Evolutionary conservation across 1,140 invertebrate species (phyloP), one percentile per base, ranked within the genome.

Genomic region (Cydia pomonella): DNA sequence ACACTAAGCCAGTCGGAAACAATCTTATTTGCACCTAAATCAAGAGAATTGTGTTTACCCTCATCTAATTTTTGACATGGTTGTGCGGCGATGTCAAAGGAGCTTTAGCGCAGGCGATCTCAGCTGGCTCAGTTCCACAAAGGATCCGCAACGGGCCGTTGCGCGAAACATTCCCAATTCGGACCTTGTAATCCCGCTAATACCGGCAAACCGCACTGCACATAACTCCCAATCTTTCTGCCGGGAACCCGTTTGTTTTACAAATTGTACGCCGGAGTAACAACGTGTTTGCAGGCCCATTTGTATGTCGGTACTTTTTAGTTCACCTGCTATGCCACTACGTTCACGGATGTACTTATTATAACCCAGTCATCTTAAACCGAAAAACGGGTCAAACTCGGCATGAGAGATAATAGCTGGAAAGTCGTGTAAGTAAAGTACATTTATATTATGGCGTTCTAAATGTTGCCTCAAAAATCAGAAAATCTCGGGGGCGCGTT

Each of bases 131-230:
- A 53, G 73, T 78, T 71, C 72, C 74, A 69, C 62, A 73, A 78
- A 74, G 72, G 74, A 75, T 71, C 66, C 76, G 23, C 27, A 75
- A 50, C 75, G 69, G 62, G 62, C 71, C 64, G 69, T 74, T 69
- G 29, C 77, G 73, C 75, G 59, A 75, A 76, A 78, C 74, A 78
- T 63, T 74, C 77, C 59, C 59, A 63, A 73, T 75, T 76, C 72
- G 73, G 66, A 72, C 44, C 73, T 50, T 38, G 73, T 79, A 76
- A 79, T 76, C 77, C 72, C 71, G 73, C 73, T 79, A 79, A 79
- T 76, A 73, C 73, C 75, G 73, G 27, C 63, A 71, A 75, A 79
- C 64, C 64, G 27, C 64, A 79, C 66, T 71, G 75, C 75, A 76
- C 75, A 73, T 64, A 76, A 75, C 59, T 77, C 62, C 73, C 66